phyloP scores from a whole-genome alignment of 2,113 vertebrate genomes.

The Poecile atricapillus region DNA sequence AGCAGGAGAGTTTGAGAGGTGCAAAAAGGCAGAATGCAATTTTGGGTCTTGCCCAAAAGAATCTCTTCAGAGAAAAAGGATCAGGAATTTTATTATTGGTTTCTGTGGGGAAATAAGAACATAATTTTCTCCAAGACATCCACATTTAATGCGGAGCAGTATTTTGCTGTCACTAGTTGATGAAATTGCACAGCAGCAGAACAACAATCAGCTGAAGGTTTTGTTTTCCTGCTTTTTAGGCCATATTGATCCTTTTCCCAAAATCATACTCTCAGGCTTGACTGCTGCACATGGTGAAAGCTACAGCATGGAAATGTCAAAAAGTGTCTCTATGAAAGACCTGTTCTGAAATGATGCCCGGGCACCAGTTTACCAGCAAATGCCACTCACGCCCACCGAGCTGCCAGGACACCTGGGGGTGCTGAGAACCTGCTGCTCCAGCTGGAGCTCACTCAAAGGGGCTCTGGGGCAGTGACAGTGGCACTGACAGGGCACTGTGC shows the following conservation, averaged over 20 bases:
- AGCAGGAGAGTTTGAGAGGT: neutral
- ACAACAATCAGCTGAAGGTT: neutral
- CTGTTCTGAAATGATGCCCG: neutral
- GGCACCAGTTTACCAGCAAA: neutral
- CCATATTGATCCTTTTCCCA: neutral
- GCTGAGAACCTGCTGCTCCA: neutral
- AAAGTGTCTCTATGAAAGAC: neutral
- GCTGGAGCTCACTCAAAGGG: neutral
- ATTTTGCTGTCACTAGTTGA: neutral
- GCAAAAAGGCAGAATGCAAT: neutral
- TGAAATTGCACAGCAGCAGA: neutral
- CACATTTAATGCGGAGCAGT: neutral
- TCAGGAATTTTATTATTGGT: neutral
- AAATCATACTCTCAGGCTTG: neutral
- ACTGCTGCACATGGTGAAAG: neutral
- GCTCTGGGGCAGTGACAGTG: neutral
- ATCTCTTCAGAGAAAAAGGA: neutral
- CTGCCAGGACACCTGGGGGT: neutral
- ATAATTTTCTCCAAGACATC: neutral
- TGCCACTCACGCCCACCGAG: fast-evolving
- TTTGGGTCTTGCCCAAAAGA: neutral
- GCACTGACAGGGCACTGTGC: fast-evolving
- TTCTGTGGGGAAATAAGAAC: neutral
- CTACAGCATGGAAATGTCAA: neutral
- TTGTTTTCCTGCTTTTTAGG: neutral